Base-by-base conservation (phyloP, 2,888 invertebrate genomes). In the Trachelus troglodyta region DNA sequence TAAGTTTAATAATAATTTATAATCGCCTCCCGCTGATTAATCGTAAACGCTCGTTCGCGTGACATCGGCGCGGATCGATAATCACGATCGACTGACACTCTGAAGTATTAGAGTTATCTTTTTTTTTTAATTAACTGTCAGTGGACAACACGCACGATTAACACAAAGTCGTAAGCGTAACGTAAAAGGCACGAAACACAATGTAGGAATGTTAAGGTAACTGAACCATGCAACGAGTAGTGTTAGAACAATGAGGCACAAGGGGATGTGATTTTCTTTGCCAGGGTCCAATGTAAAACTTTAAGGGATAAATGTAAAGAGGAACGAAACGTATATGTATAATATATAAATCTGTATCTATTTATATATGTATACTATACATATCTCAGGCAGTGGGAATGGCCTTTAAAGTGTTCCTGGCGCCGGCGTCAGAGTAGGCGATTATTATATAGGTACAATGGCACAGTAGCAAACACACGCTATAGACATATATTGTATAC, bases 111-210 rank as follows among this genome's bases (percentile, higher is more conserved):
- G 2, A 23, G 23, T 12, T 37, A 12, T 23, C 0, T 23, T 56
- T 15, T 40, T 15, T 12, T 15, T 23, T 6, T 2, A 40, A 56
- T 81, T 78, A 75, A 79, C 77, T 76, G 80, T 81, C 81, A 79
- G 79, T 56, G 79, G 80, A 79, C 77, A 74, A 79, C 80, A 82
- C 81, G 81, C 81, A 83, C 83, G 76, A 83, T 77, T 81, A 81
- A 82, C 81, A 83, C 81, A 82, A 82, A 80, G 85, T 78, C 80
- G 79, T 81, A 91, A 90, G 91, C 91, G 89, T 85, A 94, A 94
- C 94, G 93, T 92, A 92, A 94, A 93, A 93, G 93, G 93, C 94
- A 94, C 94, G 94, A 93, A 94, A 94, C 93, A 93, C 93, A 92
- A 91, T 88, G 89, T 90, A 91, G 92, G 92, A 92, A 89, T 88